A percentile compares a stretch with the other conserved stretches of the same genome.
phyloP scores from a whole-genome alignment of 2,888 invertebrate species.

The Hirtodrosophila trivittata region DNA sequence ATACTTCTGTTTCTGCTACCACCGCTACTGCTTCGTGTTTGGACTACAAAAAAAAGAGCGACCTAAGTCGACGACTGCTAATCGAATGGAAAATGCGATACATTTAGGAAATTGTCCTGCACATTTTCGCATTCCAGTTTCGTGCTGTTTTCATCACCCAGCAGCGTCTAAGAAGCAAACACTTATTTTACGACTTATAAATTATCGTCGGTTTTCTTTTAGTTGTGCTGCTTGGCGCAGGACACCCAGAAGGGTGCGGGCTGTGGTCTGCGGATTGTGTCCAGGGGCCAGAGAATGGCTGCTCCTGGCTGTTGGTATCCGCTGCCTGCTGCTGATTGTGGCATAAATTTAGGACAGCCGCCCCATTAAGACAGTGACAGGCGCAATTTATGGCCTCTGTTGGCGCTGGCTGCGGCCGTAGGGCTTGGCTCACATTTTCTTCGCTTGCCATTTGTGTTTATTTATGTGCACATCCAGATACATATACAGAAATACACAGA shows the following conservation, averaged over 20 bases:
- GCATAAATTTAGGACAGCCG: constrained; percentile 80
- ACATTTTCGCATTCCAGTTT: constrained; percentile 67
- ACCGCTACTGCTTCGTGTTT: constrained; percentile 61
- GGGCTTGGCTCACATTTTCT: constrained; percentile 70
- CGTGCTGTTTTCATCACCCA: constrained; percentile 54
- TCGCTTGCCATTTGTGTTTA: constrained; percentile 60
- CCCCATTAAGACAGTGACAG: constrained; percentile 82
- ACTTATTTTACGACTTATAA: constrained; percentile 71
- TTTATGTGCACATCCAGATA: constrained; percentile 50
- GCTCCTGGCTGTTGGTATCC: constrained; percentile 32
- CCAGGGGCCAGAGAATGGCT: constrained; percentile 18
- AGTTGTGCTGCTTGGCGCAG: constrained; percentile 61
- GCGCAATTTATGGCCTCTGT: constrained; percentile 78
- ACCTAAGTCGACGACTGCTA: constrained; percentile 47
- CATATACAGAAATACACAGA: constrained; percentile 22
- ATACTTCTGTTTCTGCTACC: constrained; percentile 4
- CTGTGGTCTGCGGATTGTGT: constrained; percentile 8
- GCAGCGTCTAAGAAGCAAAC: constrained; percentile 40
- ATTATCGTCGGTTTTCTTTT: constrained; percentile 75
- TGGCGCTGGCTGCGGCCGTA: constrained; percentile 46
- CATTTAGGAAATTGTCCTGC: constrained; percentile 72
- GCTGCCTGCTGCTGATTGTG: constrained; percentile 75
- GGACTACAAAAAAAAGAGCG: constrained; percentile 26
- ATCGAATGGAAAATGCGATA: constrained; percentile 64
- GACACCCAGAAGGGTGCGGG: constrained; percentile 67